Evolutionary conservation across 2,797 vertebrate species (phyloP).

Genomic region (Hypotaenidia okinawae): DNA sequence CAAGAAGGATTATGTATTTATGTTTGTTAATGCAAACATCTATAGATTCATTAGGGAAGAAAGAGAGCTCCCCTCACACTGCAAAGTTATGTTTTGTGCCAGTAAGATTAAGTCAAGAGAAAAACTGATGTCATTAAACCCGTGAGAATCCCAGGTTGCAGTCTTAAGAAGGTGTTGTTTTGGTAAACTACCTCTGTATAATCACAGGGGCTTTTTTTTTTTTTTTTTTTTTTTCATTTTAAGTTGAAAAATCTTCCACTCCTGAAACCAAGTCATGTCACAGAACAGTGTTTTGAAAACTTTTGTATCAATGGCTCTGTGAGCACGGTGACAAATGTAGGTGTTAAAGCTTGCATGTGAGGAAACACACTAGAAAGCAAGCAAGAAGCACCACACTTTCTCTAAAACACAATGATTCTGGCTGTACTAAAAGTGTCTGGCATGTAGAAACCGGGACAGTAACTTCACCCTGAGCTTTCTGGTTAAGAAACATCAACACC

Average conservation of each 20-base stretch:
- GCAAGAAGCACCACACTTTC: not conserved
- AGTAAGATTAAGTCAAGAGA: not conserved
- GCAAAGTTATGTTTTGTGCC: not conserved
- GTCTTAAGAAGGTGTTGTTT: fast-evolving
- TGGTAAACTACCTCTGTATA: not conserved
- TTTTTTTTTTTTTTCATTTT: not conserved
- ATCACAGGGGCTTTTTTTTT: not conserved
- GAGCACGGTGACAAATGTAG: not conserved
- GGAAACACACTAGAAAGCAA: not conserved
- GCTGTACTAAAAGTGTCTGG: not conserved
- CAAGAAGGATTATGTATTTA: not conserved
- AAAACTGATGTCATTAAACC: not conserved
- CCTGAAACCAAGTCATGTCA: not conserved
- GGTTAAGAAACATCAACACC: not conserved
- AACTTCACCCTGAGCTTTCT: not conserved
- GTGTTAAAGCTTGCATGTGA: not conserved
- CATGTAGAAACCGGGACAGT: not conserved
- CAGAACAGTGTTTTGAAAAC: not conserved
- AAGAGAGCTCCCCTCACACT: not conserved
- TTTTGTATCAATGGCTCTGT: not conserved
- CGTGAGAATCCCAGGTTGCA: not conserved
- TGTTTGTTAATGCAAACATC: not conserved
- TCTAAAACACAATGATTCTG: not conserved
- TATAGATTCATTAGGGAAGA: not conserved
- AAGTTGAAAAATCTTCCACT: not conserved